A percentile compares a stretch with the other conserved stretches of the same genome.
Conservation (phyloP, 2,888 invertebrate genomes). For the Galerucella nymphaeae region DNA sequence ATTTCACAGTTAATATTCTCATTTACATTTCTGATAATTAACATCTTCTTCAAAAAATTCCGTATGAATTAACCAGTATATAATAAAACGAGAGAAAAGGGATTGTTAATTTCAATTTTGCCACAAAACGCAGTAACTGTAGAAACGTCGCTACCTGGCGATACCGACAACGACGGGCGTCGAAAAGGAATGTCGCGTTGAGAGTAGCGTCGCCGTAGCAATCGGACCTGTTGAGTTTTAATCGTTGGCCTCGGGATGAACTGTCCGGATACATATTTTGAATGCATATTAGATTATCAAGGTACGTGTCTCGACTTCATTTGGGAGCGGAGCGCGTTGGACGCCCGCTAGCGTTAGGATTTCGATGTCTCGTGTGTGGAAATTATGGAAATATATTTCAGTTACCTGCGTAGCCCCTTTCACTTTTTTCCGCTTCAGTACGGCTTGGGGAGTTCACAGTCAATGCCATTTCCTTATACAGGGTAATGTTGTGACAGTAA, state of each 20-base stretch:
- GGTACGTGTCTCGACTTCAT: conserved; percentile 28
- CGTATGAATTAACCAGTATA: no score
- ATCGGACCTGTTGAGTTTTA: conserved; percentile 51
- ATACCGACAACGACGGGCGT: conserved; percentile 8
- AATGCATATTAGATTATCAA: conserved; percentile 47
- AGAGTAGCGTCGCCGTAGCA: conserved; percentile 28
- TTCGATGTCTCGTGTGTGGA: conserved; percentile 1
- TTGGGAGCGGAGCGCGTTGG: conserved; percentile 7
- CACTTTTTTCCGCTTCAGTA: not conserved
- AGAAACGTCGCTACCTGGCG: not conserved
- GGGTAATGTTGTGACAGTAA: no score
- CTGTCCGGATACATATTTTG: conserved; percentile 48
- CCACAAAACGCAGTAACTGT: not conserved
- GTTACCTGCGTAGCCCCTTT: conserved; percentile 7
- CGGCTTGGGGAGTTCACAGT: no score
- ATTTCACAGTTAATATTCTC: no score
- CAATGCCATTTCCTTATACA: no score
- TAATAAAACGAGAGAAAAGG: no score
- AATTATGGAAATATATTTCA: conserved; percentile 12
- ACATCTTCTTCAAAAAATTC: no score
- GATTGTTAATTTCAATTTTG: no score
- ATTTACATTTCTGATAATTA: no score
- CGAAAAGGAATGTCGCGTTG: conserved; percentile 10
- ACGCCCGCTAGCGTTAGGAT: not conserved
- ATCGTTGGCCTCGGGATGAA: conserved; percentile 44